phyloP scores from a whole-genome alignment of 2,113 vertebrate species.

The Halichoerus grypus region DNA sequence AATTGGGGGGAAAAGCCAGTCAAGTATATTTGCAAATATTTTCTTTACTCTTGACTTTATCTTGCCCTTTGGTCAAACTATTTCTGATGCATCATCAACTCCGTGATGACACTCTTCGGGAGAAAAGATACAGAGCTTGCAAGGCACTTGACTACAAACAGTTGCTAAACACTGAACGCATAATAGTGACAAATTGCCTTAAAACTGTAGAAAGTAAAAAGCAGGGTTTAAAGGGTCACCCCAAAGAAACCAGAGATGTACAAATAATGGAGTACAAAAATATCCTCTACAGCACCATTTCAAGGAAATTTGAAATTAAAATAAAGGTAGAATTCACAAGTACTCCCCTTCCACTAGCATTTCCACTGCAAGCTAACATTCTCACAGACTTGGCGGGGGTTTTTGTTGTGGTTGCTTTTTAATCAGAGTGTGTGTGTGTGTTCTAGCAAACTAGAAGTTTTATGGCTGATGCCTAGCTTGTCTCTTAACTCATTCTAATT shows the following conservation, averaged over 20 bases:
- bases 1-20: slow-evolving; percentile 5
- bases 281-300: slow-evolving; percentile 44
- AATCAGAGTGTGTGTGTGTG: neutral
- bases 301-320: slow-evolving; percentile 67
- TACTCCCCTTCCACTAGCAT: slow-evolving; percentile 52
- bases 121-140: slow-evolving; percentile 68
- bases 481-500: slow-evolving; percentile 91
- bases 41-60: slow-evolving; percentile 56
- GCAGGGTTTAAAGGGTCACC: slow-evolving; percentile 18
- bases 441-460: slow-evolving; percentile 85
- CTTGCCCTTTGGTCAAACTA: slow-evolving; percentile 65
- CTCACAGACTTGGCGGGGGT: slow-evolving; percentile 26
- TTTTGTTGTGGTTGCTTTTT: slow-evolving; percentile 76
- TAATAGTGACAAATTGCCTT: slow-evolving; percentile 60
- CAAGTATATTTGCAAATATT: slow-evolving; percentile 66
- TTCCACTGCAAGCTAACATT: slow-evolving; percentile 58
- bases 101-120: slow-evolving; percentile 54
- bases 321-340: slow-evolving; percentile 63
- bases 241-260: slow-evolving; percentile 47
- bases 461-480: slow-evolving; percentile 87
- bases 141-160: slow-evolving; percentile 49
- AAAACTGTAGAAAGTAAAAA: slow-evolving; percentile 57
- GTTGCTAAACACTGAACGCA: slow-evolving; percentile 63
- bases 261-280: slow-evolving; percentile 61
- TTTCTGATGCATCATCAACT: slow-evolving; percentile 68